phyloP scores from a whole-genome alignment of 2,797 vertebrate genomes.

The Botia kubotai region DNA sequence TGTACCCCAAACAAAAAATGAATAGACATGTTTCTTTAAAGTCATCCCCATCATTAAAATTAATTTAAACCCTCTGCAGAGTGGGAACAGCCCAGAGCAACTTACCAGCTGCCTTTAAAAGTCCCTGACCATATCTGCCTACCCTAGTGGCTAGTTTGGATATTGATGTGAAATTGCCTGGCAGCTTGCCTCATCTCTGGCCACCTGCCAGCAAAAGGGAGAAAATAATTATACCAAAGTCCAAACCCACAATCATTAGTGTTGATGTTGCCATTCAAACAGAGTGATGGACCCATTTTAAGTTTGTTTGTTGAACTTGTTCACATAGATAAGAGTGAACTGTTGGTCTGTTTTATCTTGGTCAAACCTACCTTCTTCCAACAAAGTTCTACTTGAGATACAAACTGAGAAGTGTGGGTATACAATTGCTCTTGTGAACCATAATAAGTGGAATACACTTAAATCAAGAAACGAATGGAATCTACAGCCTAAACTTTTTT shows the following conservation, averaged over 20 bases:
- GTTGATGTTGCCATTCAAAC: conserved; percentile 60
- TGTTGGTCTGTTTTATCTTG: not conserved
- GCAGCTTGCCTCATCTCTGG: conserved; percentile 73
- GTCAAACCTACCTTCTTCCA: no score
- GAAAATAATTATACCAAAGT: conserved; percentile 72
- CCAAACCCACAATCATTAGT: conserved; percentile 63
- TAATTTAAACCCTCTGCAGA: conserved; percentile 76
- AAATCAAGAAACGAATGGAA: no score
- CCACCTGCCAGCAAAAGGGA: conserved; percentile 70
- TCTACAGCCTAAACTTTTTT: not conserved
- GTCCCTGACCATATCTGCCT: conserved; percentile 69
- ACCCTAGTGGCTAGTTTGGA: conserved; percentile 78
- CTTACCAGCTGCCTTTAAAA: conserved; percentile 78
- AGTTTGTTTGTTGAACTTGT: conserved; percentile 54
- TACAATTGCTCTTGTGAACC: no score
- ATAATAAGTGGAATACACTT: no score
- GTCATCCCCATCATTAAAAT: conserved; percentile 81
- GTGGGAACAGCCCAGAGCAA: conserved; percentile 70
- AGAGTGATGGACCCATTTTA: conserved; percentile 56
- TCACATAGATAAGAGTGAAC: conserved; percentile 54
- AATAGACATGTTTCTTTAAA: conserved; percentile 75
- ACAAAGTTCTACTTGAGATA: no score
- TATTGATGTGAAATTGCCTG: conserved; percentile 77
- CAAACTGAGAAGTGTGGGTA: no score
- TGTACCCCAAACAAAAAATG: conserved; percentile 71